Evolutionary conservation across 1,140 invertebrate species (phyloP).

Genomic region (Sycobia sp.): DNA sequence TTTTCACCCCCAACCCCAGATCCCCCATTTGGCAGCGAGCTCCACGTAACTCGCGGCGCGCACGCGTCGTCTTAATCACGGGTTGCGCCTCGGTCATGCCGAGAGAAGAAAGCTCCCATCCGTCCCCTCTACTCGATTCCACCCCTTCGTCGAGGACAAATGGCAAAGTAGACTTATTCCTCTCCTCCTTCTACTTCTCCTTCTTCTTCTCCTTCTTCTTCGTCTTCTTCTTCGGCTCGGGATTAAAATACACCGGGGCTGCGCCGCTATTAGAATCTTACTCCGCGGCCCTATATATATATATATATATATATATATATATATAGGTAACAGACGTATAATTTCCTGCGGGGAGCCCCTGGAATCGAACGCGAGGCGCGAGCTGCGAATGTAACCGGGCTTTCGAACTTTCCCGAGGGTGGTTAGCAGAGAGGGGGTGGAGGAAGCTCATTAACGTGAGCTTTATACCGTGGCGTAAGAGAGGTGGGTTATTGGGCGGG

Average conservation of each 20-base stretch:
- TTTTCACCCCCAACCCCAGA: too few species aligned
- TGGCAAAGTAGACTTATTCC: slow-evolving; percentile 43
- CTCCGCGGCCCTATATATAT: too few species aligned
- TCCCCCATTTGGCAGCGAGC: too few species aligned
- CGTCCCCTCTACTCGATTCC: too few species aligned
- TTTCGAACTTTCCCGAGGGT: slow-evolving; percentile 55
- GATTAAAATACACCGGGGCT: slow-evolving; percentile 52
- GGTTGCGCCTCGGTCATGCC: background rate
- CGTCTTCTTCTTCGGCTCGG: slow-evolving; percentile 36
- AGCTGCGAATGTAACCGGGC: slow-evolving; percentile 44
- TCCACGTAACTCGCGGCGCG: slow-evolving; percentile 26
- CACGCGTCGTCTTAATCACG: slow-evolving; percentile 29
- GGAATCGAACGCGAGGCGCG: slow-evolving; percentile 49
- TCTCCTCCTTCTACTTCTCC: too few species aligned
- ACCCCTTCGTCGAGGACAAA: slow-evolving; percentile 18
- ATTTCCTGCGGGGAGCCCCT: slow-evolving; percentile 56
- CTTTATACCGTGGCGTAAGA: slow-evolving; percentile 50
- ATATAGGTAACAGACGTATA: slow-evolving; percentile 59
- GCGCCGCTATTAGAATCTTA: slow-evolving; percentile 53
- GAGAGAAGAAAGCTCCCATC: too few species aligned
- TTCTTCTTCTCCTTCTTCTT: too few species aligned
- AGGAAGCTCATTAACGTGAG: slow-evolving; percentile 62
- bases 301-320: too few species aligned
- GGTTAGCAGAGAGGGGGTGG: too few species aligned
- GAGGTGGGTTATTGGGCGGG: background rate